Conservation (phyloP, 1,140 invertebrate genomes). For the Zaprionus inermis region DNA sequence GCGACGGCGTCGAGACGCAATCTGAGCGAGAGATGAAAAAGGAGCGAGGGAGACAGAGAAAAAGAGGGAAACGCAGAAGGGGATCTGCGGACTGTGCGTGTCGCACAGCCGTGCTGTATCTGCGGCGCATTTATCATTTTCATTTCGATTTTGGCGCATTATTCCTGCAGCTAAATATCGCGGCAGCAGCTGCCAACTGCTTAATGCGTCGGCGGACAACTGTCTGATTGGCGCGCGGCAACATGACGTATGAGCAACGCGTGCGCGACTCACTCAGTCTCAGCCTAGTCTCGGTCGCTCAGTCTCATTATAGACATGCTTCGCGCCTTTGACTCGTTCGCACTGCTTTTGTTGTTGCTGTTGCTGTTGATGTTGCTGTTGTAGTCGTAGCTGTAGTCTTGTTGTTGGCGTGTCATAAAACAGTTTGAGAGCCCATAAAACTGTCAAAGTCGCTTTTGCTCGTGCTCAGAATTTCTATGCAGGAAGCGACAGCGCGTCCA, state of each 20-base stretch:
- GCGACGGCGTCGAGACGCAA: slow-evolving; percentile 57
- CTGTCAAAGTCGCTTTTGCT: slow-evolving; percentile 68
- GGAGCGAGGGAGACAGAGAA: slow-evolving; percentile 14
- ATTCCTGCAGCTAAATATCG: slow-evolving; percentile 73
- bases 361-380: slow-evolving; percentile 1
- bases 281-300: slow-evolving; percentile 24
- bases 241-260: slow-evolving; percentile 77
- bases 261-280: slow-evolving; percentile 36
- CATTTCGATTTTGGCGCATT: slow-evolving; percentile 80
- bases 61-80: slow-evolving; percentile 16
- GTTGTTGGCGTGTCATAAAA: slow-evolving; percentile 71
- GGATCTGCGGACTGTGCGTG: slow-evolving; percentile 39
- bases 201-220: slow-evolving; percentile 67
- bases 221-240: slow-evolving; percentile 78
- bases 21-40: slow-evolving; percentile 15
- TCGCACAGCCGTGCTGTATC: slow-evolving; percentile 38
- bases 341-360: slow-evolving; percentile 1
- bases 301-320: slow-evolving; percentile 73
- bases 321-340: slow-evolving; percentile 48
- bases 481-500: slow-evolving; percentile 53
- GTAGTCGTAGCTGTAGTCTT: too few species aligned
- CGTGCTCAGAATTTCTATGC: slow-evolving; percentile 61
- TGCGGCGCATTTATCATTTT: slow-evolving; percentile 81
- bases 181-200: slow-evolving; percentile 7
- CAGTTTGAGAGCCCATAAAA: slow-evolving; percentile 82